Percentiles rank a stretch among this genome's conserved stretches.
These are phyloP conservation scores for Hylia prasina DNA, from an alignment of 2,113 vertebrate species.

Conservation along the genomic window DNA sequence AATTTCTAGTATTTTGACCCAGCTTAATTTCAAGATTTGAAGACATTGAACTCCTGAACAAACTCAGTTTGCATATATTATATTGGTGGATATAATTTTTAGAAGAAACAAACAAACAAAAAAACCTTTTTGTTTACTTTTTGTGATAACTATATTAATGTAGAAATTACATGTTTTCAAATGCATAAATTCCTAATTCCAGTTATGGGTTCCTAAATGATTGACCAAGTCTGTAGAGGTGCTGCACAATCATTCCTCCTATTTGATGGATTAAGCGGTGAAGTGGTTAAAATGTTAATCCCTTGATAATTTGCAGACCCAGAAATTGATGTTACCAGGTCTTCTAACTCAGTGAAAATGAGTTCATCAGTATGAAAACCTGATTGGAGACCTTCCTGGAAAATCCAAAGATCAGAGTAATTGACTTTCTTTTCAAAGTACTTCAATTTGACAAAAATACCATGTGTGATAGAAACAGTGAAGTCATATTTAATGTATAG, in stretches of 20 bases:
- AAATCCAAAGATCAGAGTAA: background rate
- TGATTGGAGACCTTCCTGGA: background rate
- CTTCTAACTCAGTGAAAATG: background rate
- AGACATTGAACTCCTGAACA: background rate
- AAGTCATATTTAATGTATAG: background rate
- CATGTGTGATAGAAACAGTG: background rate
- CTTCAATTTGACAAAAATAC: background rate
- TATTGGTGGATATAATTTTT: fast-evolving
- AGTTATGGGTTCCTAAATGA: background rate
- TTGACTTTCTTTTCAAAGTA: background rate
- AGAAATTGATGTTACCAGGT: background rate
- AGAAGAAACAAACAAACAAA: background rate
- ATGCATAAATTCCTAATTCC: background rate
- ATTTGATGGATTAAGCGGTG: background rate
- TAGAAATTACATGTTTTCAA: background rate
- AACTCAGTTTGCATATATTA: background rate
- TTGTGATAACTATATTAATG: background rate
- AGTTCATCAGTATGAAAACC: background rate
- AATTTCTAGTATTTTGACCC: background rate
- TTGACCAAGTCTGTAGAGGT: background rate
- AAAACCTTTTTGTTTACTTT: fast-evolving
- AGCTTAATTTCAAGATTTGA: background rate
- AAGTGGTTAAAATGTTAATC: background rate
- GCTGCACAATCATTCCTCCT: background rate
- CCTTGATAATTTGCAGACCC: background rate